phyloP scores from a whole-genome alignment of 2,113 vertebrate species.

The Peromyscus leucopus region DNA sequence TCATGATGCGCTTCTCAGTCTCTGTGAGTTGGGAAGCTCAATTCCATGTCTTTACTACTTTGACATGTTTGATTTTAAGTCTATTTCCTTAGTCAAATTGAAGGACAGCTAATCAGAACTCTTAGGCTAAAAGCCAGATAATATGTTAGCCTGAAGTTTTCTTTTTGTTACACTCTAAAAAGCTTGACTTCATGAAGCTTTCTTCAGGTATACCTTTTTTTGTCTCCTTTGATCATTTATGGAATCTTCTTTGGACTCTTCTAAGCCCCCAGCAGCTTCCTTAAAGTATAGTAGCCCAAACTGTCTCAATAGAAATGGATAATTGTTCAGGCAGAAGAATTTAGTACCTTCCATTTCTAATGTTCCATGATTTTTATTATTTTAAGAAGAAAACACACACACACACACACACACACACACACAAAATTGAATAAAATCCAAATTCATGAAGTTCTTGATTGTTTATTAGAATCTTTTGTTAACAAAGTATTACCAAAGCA shows the following conservation, averaged over 20 bases:
- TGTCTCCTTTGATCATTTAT: neutral
- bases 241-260: conserved; percentile 9
- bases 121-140: neutral
- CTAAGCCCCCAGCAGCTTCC: conserved; percentile 39
- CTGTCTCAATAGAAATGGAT: conserved; percentile 2
- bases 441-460: conserved; percentile 57
- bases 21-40: conserved; percentile 11
- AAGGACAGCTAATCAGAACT: conserved; percentile 24
- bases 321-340: conserved; percentile 7
- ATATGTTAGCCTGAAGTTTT: neutral
- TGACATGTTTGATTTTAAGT: conserved; percentile 15
- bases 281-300: conserved; percentile 18
- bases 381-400: neutral
- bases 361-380: conserved; percentile 16
- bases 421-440: conserved; percentile 19
- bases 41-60: conserved; percentile 46
- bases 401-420: neutral
- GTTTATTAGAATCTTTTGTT: conserved; percentile 53
- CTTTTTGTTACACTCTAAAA: conserved; percentile 29
- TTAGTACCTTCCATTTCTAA: neutral
- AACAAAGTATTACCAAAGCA: neutral
- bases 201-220: neutral
- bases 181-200: neutral
- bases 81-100: neutral
- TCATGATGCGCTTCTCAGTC: neutral